Evolutionary conservation across 2,888 invertebrate species (phyloP).

Genomic region (Metellina segmentata): DNA sequence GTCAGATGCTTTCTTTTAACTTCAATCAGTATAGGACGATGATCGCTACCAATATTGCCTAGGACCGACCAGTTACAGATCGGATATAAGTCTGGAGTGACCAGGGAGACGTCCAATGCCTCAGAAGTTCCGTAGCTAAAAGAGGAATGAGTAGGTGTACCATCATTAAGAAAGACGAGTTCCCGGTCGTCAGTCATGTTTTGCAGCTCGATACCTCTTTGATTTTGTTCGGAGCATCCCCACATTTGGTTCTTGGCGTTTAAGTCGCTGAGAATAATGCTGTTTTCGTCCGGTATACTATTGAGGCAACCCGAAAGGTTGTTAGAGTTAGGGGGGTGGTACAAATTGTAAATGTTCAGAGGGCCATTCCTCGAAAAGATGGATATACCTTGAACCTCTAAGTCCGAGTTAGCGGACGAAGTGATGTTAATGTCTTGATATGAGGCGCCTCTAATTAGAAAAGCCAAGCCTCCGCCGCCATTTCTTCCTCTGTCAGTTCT

Average conservation of each 20-base stretch:
- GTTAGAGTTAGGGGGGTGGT: slow-evolving; percentile 25
- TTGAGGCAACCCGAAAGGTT: neutral
- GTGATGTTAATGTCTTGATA: neutral
- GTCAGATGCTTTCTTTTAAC: neutral
- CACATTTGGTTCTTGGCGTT: slow-evolving; percentile 6
- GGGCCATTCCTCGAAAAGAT: neutral
- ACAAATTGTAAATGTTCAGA: slow-evolving; percentile 13
- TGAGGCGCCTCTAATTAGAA: slow-evolving; percentile 9
- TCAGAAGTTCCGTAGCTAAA: slow-evolving; percentile 1
- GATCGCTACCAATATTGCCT: neutral
- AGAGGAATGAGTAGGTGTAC: slow-evolving; percentile 12
- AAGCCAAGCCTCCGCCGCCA: neutral
- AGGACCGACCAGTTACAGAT: neutral
- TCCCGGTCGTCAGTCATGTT: neutral
- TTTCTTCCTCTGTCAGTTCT: neutral
- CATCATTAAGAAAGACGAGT: neutral
- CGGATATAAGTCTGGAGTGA: neutral
- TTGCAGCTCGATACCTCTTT: neutral
- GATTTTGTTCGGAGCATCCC: neutral
- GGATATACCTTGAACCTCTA: slow-evolving; percentile 11
- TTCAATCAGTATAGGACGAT: neutral
- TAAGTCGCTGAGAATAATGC: neutral
- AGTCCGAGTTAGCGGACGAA: neutral
- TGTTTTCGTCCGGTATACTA: neutral
- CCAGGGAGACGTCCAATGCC: slow-evolving; percentile 1